phyloP scores from a whole-genome alignment of 2,113 vertebrate species.

The Noctilio leporinus region DNA sequence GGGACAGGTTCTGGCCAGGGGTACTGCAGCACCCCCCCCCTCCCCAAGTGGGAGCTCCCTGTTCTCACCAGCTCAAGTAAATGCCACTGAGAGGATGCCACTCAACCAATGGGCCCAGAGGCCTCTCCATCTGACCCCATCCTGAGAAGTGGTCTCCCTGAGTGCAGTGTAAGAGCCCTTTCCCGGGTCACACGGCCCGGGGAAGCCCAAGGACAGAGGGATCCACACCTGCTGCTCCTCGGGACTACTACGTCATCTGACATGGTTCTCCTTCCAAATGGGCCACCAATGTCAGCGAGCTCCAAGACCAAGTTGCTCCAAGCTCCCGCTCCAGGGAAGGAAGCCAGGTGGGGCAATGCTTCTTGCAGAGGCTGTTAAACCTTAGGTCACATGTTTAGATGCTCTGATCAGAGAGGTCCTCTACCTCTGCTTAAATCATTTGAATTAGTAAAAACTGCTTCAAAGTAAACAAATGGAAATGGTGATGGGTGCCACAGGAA shows the following conservation, averaged over 20 bases:
- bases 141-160: conserved; percentile 73
- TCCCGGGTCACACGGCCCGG: conserved; percentile 34
- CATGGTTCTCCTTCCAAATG: not conserved
- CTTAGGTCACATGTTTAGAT: conserved; percentile 22
- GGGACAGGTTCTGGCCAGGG: not conserved
- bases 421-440: conserved; percentile 51
- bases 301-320: not conserved
- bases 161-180: conserved; percentile 68
- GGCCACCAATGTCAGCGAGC: not conserved
- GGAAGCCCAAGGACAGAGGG: conserved; percentile 57
- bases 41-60: not conserved
- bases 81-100: not conserved
- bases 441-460: conserved; percentile 44
- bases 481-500: conserved; percentile 70
- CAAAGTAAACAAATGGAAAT: conserved; percentile 68
- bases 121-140: conserved; percentile 57
- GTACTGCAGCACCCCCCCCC: not conserved
- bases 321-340: not conserved
- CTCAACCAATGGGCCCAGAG: conserved; percentile 32
- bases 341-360: conserved; percentile 16
- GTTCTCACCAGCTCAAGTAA: not conserved
- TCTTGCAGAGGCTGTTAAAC: conserved; percentile 13
- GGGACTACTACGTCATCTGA: not conserved
- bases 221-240: conserved; percentile 31
- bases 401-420: conserved; percentile 41